A percentile compares a stretch with the other conserved stretches of the same genome.
phyloP scores from a whole-genome alignment of 2,113 vertebrate species.

The Tupaia tana region DNA sequence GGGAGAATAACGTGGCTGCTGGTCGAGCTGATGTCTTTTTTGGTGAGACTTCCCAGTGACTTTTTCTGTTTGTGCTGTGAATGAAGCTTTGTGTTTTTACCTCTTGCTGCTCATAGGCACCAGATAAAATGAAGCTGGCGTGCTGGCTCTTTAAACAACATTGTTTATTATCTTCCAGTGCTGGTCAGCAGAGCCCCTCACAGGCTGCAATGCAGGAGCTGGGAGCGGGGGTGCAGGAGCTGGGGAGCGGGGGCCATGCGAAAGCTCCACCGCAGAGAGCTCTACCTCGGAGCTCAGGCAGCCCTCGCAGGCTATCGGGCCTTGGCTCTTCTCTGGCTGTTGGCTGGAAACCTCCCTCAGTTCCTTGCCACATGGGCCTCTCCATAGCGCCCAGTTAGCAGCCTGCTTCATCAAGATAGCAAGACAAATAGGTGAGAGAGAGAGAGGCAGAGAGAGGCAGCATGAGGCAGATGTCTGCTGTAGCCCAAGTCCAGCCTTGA shows the following conservation, averaged over 20 bases:
- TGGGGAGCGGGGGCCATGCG: accelerated
- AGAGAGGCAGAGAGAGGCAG: not conserved
- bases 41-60: not conserved
- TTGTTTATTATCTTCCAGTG: no score
- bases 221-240: no score
- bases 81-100: not conserved
- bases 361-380: not conserved
- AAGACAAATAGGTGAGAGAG: no score
- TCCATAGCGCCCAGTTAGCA: not conserved
- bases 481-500: no score
- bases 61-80: not conserved
- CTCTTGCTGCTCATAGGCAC: not conserved
- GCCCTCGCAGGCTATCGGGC: not conserved
- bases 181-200: no score
- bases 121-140: not conserved
- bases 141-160: no score
- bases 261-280: not conserved
- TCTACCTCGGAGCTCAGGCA: not conserved
- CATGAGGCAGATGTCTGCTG: not conserved
- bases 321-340: not conserved
- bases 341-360: not conserved
- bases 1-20: not conserved
- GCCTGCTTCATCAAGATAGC: not conserved
- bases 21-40: not conserved
- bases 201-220: no score